Percentiles rank a stretch among this genome's conserved stretches.
Conservation (phyloP, 2,113 vertebrate species). For the Silurus glanis region DNA sequence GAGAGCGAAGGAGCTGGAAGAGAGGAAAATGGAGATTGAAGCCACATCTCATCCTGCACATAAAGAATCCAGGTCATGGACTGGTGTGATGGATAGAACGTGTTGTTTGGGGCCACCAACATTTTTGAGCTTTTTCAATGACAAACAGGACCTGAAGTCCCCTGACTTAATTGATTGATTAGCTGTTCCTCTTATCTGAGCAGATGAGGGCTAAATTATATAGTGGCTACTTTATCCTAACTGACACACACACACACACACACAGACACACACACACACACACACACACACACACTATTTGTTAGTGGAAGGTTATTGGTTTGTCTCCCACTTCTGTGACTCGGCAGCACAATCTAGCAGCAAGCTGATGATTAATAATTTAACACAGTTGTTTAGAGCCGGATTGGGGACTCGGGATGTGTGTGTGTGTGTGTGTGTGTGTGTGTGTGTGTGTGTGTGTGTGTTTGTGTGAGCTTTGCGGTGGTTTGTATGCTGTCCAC, state of each 20-base stretch:
- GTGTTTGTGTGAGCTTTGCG: neutral
- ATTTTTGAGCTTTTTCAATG: conserved; percentile 45
- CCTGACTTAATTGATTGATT: conserved; percentile 52
- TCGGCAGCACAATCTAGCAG: conserved; percentile 27
- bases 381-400: conserved; percentile 29
- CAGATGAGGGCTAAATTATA: conserved; percentile 49
- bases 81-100: conserved; percentile 34
- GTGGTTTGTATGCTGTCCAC: conserved; percentile 38
- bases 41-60: conserved; percentile 5
- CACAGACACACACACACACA: conserved; percentile 36
- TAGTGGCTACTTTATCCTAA: conserved; percentile 50
- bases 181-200: conserved; percentile 38
- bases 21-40: conserved; percentile 16
- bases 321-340: conserved; percentile 32
- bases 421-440: neutral
- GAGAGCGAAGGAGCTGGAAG: neutral
- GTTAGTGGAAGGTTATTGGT: conserved; percentile 55
- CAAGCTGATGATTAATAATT: conserved; percentile 46
- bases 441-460: neutral
- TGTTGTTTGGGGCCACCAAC: conserved; percentile 37
- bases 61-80: conserved; percentile 48
- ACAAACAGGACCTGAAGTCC: conserved; percentile 48
- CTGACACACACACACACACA: conserved; percentile 38
- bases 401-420: conserved; percentile 1
- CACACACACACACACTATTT: conserved; percentile 45